Evolutionary conservation across 1,140 invertebrate genomes (phyloP).

Genomic region (Aporrectodea caliginosa): DNA sequence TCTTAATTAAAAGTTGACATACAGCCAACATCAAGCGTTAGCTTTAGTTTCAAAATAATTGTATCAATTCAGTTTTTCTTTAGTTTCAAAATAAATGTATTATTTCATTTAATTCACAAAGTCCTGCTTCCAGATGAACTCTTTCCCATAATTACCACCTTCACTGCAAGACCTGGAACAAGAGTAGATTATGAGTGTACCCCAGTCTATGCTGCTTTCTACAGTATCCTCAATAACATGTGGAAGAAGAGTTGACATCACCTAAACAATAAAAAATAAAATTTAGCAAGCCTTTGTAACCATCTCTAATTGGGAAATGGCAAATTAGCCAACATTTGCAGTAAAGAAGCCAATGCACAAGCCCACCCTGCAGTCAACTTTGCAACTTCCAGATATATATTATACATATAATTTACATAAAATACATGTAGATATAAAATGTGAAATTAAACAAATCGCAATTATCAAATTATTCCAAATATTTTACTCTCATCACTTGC

Average conservation of each 20-base stretch:
- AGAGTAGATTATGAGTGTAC: conserved; percentile 78
- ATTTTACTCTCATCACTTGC: too few species aligned
- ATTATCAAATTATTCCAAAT: too few species aligned
- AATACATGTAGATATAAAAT: neutral
- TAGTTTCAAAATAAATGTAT: too few species aligned
- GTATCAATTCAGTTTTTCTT: too few species aligned
- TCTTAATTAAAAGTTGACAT: too few species aligned
- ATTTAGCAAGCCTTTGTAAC: neutral
- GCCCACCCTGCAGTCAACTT: too few species aligned
- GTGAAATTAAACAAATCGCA: neutral
- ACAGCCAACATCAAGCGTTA: too few species aligned
- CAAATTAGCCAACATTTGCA: neutral
- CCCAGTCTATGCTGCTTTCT: conserved; percentile 80
- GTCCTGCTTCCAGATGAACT: conserved; percentile 84
- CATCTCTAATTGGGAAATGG: neutral
- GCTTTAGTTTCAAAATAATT: too few species aligned
- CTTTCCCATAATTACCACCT: conserved; percentile 64
- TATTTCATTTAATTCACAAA: conserved; percentile 47
- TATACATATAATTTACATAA: neutral
- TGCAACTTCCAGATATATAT: neutral
- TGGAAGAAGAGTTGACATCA: conserved; percentile 86
- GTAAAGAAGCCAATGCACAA: neutral
- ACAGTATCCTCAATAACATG: conserved; percentile 64
- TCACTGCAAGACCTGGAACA: conserved; percentile 73
- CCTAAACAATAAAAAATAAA: conserved; percentile 59